phyloP scores from a whole-genome alignment of 1,140 invertebrate species.

The Diorhabda elongata region DNA sequence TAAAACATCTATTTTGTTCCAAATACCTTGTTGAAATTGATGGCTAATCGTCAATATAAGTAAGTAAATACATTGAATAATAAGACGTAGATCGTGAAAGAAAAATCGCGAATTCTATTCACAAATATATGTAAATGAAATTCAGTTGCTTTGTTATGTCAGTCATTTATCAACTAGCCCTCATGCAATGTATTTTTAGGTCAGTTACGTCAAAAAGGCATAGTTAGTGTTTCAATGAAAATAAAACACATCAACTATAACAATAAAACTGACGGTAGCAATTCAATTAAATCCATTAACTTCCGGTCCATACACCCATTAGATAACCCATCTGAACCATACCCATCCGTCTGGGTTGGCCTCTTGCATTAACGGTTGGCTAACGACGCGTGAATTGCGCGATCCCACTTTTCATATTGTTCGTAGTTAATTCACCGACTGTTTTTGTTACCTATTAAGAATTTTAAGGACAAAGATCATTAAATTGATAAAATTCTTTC shows the following conservation, averaged over 20 bases:
- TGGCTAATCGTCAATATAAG: no score
- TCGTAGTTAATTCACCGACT: not conserved
- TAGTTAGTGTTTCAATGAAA: not conserved
- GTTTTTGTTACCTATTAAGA: not conserved
- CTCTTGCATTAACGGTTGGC: conserved; percentile 27
- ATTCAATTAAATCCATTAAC: conserved; percentile 18
- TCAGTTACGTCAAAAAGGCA: not conserved
- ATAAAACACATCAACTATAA: not conserved
- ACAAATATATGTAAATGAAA: no score
- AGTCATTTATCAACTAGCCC: no score
- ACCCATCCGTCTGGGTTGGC: conserved; percentile 14
- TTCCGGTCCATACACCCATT: conserved; percentile 20
- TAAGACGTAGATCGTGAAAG: no score
- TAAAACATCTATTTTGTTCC: no score
- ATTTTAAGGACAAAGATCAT: not conserved
- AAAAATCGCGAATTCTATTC: no score
- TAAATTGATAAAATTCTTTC: not conserved
- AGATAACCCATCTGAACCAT: conserved; percentile 1
- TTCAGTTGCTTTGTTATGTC: no score
- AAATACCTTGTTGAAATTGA: no score
- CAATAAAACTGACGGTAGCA: not conserved
- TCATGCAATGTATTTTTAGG: conserved; percentile 3
- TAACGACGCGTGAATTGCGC: conserved; percentile 28
- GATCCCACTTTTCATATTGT: conserved; percentile 23
- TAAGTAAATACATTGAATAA: no score